Evolutionary conservation across 2,888 invertebrate species (phyloP).

Genomic region (Parascotia fuliginaria): DNA sequence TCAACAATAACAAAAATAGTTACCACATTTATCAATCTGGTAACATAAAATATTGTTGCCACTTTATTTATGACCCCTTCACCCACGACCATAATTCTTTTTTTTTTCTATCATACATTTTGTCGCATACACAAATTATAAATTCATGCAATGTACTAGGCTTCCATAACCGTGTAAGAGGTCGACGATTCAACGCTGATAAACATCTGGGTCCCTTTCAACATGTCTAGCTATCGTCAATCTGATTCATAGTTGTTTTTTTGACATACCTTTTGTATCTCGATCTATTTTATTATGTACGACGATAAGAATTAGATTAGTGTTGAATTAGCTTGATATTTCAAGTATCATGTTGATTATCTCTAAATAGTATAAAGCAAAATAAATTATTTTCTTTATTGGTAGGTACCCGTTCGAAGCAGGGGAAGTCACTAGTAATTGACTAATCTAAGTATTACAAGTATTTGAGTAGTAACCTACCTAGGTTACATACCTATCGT

Average conservation of each 20-base stretch:
- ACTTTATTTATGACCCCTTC: conserved; percentile 36
- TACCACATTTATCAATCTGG: not conserved
- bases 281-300: conserved; percentile 61
- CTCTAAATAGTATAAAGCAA: too few relatives aligned
- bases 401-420: too few relatives aligned
- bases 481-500: too few relatives aligned
- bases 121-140: conserved; percentile 57
- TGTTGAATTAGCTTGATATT: conserved; percentile 60
- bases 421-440: too few relatives aligned
- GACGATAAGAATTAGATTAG: conserved; percentile 63
- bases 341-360: conserved; percentile 32
- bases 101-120: conserved; percentile 31
- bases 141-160: conserved; percentile 80
- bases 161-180: conserved; percentile 77
- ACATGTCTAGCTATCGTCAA: conserved; percentile 65
- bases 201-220: conserved; percentile 71
- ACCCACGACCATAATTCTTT: conserved; percentile 31
- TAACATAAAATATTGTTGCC: too few relatives aligned
- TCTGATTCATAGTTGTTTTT: conserved; percentile 64
- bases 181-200: conserved; percentile 52
- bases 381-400: not conserved
- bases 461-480: too few relatives aligned
- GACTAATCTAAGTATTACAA: too few relatives aligned
- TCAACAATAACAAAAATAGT: too few relatives aligned
- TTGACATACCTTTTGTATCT: conserved; percentile 62